A percentile compares a stretch with the other conserved stretches of the same genome.
These are phyloP conservation scores for Linurgus olivaceus DNA, from an alignment of 2,797 vertebrate species.

Conservation along the genomic window DNA sequence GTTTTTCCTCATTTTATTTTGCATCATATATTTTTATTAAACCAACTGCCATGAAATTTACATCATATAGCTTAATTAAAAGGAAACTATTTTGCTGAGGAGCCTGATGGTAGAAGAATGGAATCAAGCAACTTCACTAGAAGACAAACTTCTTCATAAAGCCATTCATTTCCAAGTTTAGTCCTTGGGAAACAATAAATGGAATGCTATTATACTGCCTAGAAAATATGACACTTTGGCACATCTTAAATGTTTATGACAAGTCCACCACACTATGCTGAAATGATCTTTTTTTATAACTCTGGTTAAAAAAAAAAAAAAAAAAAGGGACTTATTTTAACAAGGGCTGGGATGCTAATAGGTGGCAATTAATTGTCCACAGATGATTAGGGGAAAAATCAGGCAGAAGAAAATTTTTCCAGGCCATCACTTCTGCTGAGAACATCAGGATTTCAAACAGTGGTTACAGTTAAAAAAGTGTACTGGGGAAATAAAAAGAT, in stretches of 20 bases:
- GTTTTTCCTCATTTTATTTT: background rate
- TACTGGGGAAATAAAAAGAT: background rate
- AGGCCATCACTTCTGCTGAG: background rate
- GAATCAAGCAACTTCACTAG: conserved; percentile 26
- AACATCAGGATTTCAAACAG: conserved; percentile 4
- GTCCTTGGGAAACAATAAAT: conserved; percentile 36
- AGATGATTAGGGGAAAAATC: conserved; percentile 21
- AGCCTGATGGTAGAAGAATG: background rate
- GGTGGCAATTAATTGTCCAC: background rate
- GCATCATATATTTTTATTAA: conserved; percentile 48
- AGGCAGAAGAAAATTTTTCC: conserved; percentile 9
- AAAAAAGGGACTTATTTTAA: background rate
- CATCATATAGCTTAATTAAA: conserved; percentile 44
- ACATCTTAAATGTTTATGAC: conserved; percentile 37
- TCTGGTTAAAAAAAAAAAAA: background rate
- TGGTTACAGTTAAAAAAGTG: background rate
- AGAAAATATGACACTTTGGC: background rate
- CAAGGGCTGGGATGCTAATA: background rate
- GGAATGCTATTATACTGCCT: background rate
- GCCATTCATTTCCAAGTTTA: conserved; percentile 14
- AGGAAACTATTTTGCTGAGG: conserved; percentile 28
- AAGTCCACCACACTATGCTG: background rate
- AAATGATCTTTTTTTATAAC: background rate
- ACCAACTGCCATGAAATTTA: conserved; percentile 25
- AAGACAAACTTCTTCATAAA: conserved; percentile 27